Evolutionary conservation across 2,113 vertebrate genomes (phyloP).

Genomic region (Orthonyx spaldingii): DNA sequence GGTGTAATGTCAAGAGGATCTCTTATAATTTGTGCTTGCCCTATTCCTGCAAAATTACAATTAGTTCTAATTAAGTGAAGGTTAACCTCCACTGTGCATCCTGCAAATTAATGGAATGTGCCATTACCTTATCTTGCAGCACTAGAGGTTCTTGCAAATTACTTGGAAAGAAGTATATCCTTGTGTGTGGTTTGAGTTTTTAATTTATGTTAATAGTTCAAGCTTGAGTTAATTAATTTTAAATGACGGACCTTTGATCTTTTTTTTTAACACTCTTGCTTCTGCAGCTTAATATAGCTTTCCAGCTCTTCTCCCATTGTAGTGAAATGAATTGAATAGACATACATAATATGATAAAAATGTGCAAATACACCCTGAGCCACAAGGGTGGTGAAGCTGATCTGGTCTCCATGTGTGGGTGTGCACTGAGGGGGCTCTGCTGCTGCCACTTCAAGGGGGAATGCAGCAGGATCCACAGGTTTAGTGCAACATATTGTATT

Average conservation of each 20-base stretch:
- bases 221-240: conserved; percentile 22
- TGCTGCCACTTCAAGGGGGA: background rate
- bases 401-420: background rate
- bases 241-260: background rate
- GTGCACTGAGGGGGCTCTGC: background rate
- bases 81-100: conserved; percentile 32
- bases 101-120: conserved; percentile 13
- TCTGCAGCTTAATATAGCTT: background rate
- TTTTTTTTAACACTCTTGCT: background rate
- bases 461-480: background rate
- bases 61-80: conserved; percentile 53
- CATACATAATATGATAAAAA: background rate
- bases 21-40: background rate
- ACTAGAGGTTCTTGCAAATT: conserved; percentile 7
- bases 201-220: conserved; percentile 23
- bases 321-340: background rate
- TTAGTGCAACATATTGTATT: background rate
- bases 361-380: background rate
- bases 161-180: conserved; percentile 1
- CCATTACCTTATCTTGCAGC: conserved; percentile 23
- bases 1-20: background rate
- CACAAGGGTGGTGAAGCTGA: background rate
- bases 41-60: background rate
- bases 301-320: background rate
- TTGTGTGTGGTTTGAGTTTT: conserved; percentile 9